Percentiles rank a stretch among this genome's conserved stretches.
Evolutionary conservation across 2,888 invertebrate species (phyloP).

Genomic region (Liopterus haemorrhoidalis): DNA sequence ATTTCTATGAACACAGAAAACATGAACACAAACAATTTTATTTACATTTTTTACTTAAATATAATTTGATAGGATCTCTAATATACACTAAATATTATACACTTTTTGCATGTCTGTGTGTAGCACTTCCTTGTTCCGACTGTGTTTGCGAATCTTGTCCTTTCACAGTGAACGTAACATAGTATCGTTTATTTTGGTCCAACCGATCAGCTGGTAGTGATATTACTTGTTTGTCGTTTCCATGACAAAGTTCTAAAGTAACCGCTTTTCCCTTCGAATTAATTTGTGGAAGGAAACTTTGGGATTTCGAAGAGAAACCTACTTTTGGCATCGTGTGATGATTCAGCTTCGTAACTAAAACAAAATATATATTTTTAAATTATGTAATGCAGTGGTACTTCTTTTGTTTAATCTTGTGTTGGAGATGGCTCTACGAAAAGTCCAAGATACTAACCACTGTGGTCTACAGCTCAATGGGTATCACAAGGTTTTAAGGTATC

Average conservation of each 20-base stretch:
- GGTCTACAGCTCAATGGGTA: too few species aligned
- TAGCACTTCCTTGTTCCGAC: constrained; percentile 34
- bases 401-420: too few species aligned
- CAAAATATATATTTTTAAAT: constrained; percentile 12
- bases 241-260: constrained; percentile 76
- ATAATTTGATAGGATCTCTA: too few species aligned
- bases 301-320: constrained; percentile 48
- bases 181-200: constrained; percentile 85
- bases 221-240: constrained; percentile 78
- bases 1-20: not conserved
- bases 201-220: constrained; percentile 80
- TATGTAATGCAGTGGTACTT: constrained; percentile 4
- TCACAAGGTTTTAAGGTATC: too few species aligned
- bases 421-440: too few species aligned
- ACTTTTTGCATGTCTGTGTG: constrained; percentile 47
- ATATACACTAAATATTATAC: too few species aligned
- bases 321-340: constrained; percentile 75
- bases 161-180: constrained; percentile 87
- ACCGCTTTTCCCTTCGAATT: constrained; percentile 52
- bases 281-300: constrained; percentile 64
- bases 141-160: constrained; percentile 56
- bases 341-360: constrained; percentile 71
- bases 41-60: constrained; percentile 4
- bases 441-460: too few species aligned
- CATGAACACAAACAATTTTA: constrained; percentile 5